Evolutionary conservation across 2,888 invertebrate species (phyloP).

Genomic region (Priocnemis perturbator): DNA sequence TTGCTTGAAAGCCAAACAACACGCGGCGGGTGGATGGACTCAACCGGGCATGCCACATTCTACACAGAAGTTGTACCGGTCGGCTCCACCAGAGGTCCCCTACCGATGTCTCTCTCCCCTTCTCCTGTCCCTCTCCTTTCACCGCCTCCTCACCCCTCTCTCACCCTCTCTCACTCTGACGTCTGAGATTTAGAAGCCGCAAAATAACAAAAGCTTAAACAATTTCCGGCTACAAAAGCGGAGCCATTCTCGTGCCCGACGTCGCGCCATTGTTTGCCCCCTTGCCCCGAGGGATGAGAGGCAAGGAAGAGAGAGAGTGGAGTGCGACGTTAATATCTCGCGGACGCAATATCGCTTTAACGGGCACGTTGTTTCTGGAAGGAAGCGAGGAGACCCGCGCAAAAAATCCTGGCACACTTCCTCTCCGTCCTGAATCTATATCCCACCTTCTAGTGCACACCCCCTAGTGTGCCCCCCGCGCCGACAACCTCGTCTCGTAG

Average conservation of each 20-base stretch:
- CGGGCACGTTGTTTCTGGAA: conserved; percentile 42
- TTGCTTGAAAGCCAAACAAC: no score
- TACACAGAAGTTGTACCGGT: conserved; percentile 9
- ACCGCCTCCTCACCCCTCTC: conserved; percentile 6
- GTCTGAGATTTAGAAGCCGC: conserved; percentile 70
- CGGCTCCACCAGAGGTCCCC: no score
- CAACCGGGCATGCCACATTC: conserved; percentile 16
- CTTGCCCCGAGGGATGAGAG: conserved; percentile 28
- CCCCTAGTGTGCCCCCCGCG: background rate
- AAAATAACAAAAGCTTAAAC: conserved; percentile 70
- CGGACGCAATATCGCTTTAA: conserved; percentile 65
- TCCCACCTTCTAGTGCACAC: background rate
- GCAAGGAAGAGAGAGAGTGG: conserved; percentile 19
- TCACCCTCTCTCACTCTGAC: conserved; percentile 44
- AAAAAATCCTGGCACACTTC: conserved; percentile 27
- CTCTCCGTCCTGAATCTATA: background rate
- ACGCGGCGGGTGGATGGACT: conserved; percentile 6
- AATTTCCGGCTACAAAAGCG: conserved; percentile 67
- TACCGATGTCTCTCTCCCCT: background rate
- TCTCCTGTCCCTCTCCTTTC: background rate
- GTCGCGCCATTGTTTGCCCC: conserved; percentile 61
- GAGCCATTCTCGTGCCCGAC: conserved; percentile 54
- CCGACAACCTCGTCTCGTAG: background rate
- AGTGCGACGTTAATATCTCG: conserved; percentile 59
- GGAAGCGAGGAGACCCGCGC: conserved; percentile 12